A percentile compares a stretch with the other conserved stretches of the same genome.
Evolutionary conservation across 2,113 vertebrate species (phyloP).

Genomic region (Galbula dea): DNA sequence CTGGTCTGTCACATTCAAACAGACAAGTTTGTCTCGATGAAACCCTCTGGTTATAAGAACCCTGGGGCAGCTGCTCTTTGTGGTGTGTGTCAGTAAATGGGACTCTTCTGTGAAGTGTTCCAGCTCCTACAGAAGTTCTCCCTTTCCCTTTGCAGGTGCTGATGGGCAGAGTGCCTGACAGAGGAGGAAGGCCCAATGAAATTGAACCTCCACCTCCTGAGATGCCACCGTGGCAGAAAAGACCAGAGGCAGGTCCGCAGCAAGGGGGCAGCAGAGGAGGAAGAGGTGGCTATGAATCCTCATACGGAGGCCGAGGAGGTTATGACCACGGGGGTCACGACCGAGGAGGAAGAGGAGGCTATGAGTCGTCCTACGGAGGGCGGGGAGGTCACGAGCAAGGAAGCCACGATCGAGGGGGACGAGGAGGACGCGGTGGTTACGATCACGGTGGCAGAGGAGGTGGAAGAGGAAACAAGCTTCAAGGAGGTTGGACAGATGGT

Average conservation of each 20-base stretch:
- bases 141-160: slow-evolving; percentile 78
- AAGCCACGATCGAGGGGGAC: slow-evolving; percentile 71
- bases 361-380: slow-evolving; percentile 82
- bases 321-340: slow-evolving; percentile 66
- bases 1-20: neutral
- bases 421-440: slow-evolving; percentile 79
- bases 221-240: slow-evolving; percentile 98
- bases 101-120: neutral
- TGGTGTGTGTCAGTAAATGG: neutral
- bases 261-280: slow-evolving; percentile 83
- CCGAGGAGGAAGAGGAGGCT: slow-evolving; percentile 76
- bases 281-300: slow-evolving; percentile 74
- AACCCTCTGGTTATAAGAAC: neutral
- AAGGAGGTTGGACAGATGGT: slow-evolving; percentile 85
- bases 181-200: slow-evolving; percentile 95
- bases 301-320: slow-evolving; percentile 65
- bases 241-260: slow-evolving; percentile 86
- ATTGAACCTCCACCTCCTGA: slow-evolving; percentile 96
- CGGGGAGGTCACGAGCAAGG: slow-evolving; percentile 83
- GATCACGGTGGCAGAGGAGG: slow-evolving; percentile 78
- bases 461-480: slow-evolving; percentile 83
- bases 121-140: neutral
- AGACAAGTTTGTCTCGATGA: neutral
- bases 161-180: slow-evolving; percentile 96
- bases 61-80: neutral